A percentile compares a stretch with the other conserved stretches of the same genome.
Conservation (phyloP, 2,888 invertebrate species). For the Cotesia congregata region DNA sequence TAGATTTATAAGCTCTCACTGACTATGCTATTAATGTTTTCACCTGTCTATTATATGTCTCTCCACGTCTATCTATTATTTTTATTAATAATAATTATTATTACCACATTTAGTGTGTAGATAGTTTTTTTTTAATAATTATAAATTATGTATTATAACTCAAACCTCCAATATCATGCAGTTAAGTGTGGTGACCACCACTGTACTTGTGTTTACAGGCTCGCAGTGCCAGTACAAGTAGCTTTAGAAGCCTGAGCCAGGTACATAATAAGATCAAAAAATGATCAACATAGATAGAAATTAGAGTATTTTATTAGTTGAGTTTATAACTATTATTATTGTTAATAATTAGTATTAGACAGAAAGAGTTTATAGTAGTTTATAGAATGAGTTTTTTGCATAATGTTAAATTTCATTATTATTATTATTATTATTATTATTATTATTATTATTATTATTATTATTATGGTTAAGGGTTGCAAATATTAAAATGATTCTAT, state of each 20-base stretch:
- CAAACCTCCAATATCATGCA: constrained; percentile 49
- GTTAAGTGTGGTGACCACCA: constrained; percentile 65
- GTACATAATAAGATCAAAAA: constrained; percentile 73
- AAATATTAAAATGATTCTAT: no score
- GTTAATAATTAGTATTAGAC: no score
- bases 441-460: no score
- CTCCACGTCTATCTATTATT: not conserved
- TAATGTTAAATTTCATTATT: not conserved
- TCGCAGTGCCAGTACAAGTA: constrained; percentile 90
- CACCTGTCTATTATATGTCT: not conserved
- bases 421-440: no score
- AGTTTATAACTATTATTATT: not conserved
- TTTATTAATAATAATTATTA: not conserved
- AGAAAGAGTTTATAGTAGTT: not conserved
- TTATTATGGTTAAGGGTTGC: no score
- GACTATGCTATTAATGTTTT: not conserved
- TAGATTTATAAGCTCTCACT: not conserved
- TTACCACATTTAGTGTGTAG: not conserved
- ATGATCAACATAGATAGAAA: constrained; percentile 56
- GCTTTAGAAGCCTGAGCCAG: constrained; percentile 92
- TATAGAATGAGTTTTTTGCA: constrained; percentile 1
- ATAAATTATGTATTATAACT: constrained; percentile 39
- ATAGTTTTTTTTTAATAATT: constrained; percentile 29
- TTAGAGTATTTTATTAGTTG: constrained; percentile 13
- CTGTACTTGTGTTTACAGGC: constrained; percentile 79